A percentile compares a stretch with the other conserved stretches of the same genome.
Evolutionary conservation across 2,113 vertebrate species (phyloP).

Genomic region (Pterocles burchelli): DNA sequence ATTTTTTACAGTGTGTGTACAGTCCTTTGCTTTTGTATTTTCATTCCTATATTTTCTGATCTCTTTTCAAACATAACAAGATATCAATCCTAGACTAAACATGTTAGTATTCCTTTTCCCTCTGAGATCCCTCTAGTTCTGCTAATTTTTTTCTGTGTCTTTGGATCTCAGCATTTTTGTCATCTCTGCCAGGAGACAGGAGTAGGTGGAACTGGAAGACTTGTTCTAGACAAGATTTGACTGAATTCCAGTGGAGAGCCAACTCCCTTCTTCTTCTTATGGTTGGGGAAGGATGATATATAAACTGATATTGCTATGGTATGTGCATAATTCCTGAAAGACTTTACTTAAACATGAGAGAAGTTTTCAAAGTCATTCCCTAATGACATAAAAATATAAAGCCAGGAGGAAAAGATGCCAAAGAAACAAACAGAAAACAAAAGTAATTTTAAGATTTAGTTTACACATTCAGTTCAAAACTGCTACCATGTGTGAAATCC

Average conservation of each 20-base stretch:
- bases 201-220: not conserved
- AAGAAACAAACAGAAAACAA: not conserved
- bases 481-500: not conserved
- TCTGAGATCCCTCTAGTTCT: not conserved
- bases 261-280: not conserved
- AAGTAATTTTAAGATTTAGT: not conserved
- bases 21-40: not conserved
- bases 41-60: not conserved
- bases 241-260: not conserved
- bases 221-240: not conserved
- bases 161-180: not conserved
- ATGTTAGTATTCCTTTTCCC: not conserved
- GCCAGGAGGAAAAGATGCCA: not conserved
- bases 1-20: not conserved
- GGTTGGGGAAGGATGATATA: not conserved
- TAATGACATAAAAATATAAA: not conserved
- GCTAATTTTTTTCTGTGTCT: not conserved
- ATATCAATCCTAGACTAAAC: slow-evolving; percentile 1
- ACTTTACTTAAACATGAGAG: not conserved
- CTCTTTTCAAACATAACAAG: slow-evolving; percentile 2
- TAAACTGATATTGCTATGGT: not conserved
- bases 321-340: not conserved
- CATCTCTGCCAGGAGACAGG: not conserved
- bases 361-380: not conserved
- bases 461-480: not conserved